These are phyloP conservation scores for Leptothorax acervorum DNA, from an alignment of 2,888 invertebrate genomes.

Conservation along the genomic window DNA sequence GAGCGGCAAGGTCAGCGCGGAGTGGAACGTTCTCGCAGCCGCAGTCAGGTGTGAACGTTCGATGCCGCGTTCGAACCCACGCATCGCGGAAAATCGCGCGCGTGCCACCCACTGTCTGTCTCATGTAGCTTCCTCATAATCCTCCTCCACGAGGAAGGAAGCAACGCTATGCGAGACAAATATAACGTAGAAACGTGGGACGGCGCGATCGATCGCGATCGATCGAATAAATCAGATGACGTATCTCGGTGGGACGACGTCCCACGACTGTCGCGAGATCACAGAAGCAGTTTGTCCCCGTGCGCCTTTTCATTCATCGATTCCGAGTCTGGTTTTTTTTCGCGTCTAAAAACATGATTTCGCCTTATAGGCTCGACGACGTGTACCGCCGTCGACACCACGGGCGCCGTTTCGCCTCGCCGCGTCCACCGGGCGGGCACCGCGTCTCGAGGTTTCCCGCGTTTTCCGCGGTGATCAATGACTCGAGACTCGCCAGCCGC, in stretches of 20 bases:
- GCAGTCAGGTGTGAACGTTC: constrained; percentile 60
- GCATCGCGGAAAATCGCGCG: constrained; percentile 59
- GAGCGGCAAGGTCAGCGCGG: constrained; percentile 60
- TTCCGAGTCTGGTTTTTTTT: constrained; percentile 53
- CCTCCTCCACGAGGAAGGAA: constrained; percentile 18
- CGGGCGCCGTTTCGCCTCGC: not conserved
- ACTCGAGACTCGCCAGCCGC: constrained; percentile 68
- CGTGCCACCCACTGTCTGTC: not conserved
- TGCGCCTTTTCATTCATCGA: constrained; percentile 77
- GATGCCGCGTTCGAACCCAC: constrained; percentile 51
- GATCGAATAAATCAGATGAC: constrained; percentile 60
- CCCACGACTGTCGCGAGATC: constrained; percentile 65
- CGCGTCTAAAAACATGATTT: constrained; percentile 75
- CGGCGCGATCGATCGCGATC: constrained; percentile 27
- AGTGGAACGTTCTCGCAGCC: constrained; percentile 37
- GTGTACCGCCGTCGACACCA: constrained; percentile 17
- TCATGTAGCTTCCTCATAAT: not conserved
- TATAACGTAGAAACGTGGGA: constrained; percentile 43
- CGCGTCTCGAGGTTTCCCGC: constrained; percentile 17
- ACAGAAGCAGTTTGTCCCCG: constrained; percentile 13
- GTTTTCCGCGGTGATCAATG: constrained; percentile 76
- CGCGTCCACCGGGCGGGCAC: not conserved
- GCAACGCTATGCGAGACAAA: not conserved
- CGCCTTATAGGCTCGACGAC: constrained; percentile 70
- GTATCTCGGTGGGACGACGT: constrained; percentile 78